Evolutionary conservation across 2,888 invertebrate genomes (phyloP), one percentile per base, ranked within the genome.

Genomic region (Antheraea yamamai): DNA sequence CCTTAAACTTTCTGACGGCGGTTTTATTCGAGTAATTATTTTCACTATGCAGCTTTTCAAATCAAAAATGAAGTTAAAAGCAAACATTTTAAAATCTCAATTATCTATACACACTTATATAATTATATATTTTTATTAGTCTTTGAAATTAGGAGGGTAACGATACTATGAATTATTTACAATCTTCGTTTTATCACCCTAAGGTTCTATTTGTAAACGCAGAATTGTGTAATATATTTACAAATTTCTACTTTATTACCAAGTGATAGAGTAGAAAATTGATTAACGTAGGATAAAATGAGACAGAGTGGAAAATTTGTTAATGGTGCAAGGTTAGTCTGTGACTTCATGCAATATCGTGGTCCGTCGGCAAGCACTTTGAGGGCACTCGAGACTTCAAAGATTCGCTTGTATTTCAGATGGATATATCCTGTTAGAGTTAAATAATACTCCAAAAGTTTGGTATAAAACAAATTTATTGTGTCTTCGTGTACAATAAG

Each of bases 351-450:
- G 61, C 61, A n/a, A 23, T 61, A 30, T 10, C 26, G 35, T 18
- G 68, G 39, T 7, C 70, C 39, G 70, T 39, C 70, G 39, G 70
- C n/a, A n/a, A 2, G 70, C 70, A n/a, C 10, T 1, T 18, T 30
- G 55, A 58, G 74, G 47, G 12, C 16, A 6, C 71, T 74, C 58
- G 74, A 74, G 47, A 74, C 71, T 71, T 74, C 74, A 72, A 74
- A 74, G 58, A 20, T 23, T 35, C 3, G 1, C 20, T 39, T n/a
- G 39, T 20, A n/a, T 39, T 39, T 70, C 39, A 39, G 39, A 70
- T 70, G 39, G 39, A 10, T n/a, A 10, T n/a, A 39, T 39, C 39
- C 8, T 70, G 39, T 39, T 70, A 39, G 10, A 23, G n/a, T 39
- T 26, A 4, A 66, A 26, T 30, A 30, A 10, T 30, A 0, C 6